Evolutionary conservation across 2,113 vertebrate genomes (phyloP).

Genomic region (Xyrauchen texanus): DNA sequence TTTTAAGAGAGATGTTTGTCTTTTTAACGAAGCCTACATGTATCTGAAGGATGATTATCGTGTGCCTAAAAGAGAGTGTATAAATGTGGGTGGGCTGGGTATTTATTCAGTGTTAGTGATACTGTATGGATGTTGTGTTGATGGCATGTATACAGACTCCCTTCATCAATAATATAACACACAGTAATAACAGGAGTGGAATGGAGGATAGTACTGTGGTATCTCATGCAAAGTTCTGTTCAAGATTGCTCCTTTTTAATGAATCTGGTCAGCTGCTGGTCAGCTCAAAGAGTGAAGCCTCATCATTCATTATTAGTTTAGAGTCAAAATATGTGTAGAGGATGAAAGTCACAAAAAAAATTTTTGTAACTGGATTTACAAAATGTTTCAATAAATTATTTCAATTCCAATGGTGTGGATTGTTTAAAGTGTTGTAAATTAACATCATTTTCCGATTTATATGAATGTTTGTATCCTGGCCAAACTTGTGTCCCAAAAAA

Average conservation of each 20-base stretch:
- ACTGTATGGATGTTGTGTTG: slow-evolving; percentile 19
- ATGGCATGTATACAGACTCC: not conserved
- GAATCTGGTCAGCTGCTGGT: slow-evolving; percentile 82
- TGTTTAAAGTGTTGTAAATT: not conserved
- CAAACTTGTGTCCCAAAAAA: too few species aligned
- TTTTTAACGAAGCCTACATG: slow-evolving; percentile 44
- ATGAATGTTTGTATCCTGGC: not conserved
- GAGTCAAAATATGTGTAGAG: slow-evolving; percentile 75
- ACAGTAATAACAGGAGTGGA: not conserved
- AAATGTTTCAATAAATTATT: slow-evolving; percentile 94
- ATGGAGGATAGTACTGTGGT: slow-evolving; percentile 18
- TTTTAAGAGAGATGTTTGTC: slow-evolving; percentile 4
- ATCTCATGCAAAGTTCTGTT: slow-evolving; percentile 37
- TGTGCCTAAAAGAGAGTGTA: too few species aligned
- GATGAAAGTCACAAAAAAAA: slow-evolving; percentile 69
- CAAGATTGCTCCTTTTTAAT: slow-evolving; percentile 67
- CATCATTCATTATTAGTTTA: slow-evolving; percentile 58
- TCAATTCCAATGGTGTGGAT: slow-evolving; percentile 66
- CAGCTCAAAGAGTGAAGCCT: slow-evolving; percentile 73
- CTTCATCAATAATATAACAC: not conserved
- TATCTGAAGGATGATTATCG: slow-evolving; percentile 45
- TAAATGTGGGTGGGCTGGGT: slow-evolving; percentile 56
- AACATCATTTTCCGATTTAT: not conserved
- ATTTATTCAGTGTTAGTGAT: slow-evolving; percentile 68
- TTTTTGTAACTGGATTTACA: slow-evolving; percentile 91